Evolutionary conservation across 64 coral and sea anemone genomes (phyloP), one percentile per base, ranked within the genome.

Genomic region (Catalaphyllia jardinei): DNA sequence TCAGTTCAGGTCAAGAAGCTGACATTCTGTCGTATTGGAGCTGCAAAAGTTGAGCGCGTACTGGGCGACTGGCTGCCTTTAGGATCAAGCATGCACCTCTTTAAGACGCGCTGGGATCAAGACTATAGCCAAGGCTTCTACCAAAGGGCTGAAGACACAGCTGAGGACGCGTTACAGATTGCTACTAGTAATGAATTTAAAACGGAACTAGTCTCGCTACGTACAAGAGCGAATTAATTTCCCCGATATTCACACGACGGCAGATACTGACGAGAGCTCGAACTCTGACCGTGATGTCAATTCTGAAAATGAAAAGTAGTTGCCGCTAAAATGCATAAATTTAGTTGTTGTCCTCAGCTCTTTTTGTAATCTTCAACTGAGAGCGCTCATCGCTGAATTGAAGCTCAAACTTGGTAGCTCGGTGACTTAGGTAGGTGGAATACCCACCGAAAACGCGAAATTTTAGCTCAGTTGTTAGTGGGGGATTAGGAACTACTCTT

Each of bases 141-240:
- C 12, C 24, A 27, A 49, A 14, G 33, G 75, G 75, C 75, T 19
- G 42, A 52, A 35, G 50, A 77, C 29, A 52, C 35, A 18, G 35
- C 75, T 30, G 50, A 78, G 31, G 24, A 78, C 8, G 75, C 35
- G 20, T 52, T 78, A 19, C 17, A 78, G 50, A 78, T 78, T 78
- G 75, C 75, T n/a, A 24, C 50, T 9, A 78, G 9, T 18, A n/a
- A 49, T 39, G 75, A 24, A 25, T 49, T 52, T 39, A 46, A 78
- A 49, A 49, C 75, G 29, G 33, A 39, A 78, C 5, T 35, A 16
- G 50, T 1, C 75, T 24, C 75, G 75, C 31, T 78, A 38, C 19
- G 24, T 78, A 38, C 19, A 27, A 78, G 75, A 78, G 75, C 75
- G 75, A 39, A 39, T 77, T 29, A 33, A 77, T 46, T 39, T 49